These are phyloP conservation scores for Ceyx melanurus DNA, from an alignment of 2,113 vertebrate genomes.

Conservation along the genomic window DNA sequence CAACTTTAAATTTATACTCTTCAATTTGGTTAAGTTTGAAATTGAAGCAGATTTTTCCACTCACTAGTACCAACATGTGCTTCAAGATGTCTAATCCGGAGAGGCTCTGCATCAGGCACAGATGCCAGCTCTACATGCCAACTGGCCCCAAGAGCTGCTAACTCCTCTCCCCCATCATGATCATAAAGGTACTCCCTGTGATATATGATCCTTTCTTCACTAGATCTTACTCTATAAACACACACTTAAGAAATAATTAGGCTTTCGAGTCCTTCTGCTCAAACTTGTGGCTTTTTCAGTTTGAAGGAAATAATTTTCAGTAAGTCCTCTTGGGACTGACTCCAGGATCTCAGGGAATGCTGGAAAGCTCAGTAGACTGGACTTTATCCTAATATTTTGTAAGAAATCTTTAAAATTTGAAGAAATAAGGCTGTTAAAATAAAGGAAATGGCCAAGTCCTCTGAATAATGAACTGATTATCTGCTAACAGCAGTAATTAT, in stretches of 20 bases:
- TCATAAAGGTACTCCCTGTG: background rate
- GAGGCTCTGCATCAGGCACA: background rate
- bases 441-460: background rate
- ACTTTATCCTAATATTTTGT: no score
- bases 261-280: background rate
- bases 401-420: background rate
- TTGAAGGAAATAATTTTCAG: background rate
- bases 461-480: background rate
- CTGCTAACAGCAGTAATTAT: background rate
- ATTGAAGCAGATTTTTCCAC: background rate
- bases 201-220: background rate
- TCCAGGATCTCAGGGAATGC: rapidly evolving
- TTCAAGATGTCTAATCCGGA: background rate
- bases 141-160: background rate
- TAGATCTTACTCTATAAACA: background rate
- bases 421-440: background rate
- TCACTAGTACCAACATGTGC: background rate
- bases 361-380: background rate
- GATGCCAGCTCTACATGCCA: background rate
- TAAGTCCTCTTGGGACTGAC: background rate
- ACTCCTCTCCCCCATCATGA: background rate
- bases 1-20: background rate
- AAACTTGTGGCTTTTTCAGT: background rate
- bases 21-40: background rate
- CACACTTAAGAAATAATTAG: background rate